Base-by-base conservation (phyloP, 2,888 invertebrate species). In the Coleophora flavipennella region DNA sequence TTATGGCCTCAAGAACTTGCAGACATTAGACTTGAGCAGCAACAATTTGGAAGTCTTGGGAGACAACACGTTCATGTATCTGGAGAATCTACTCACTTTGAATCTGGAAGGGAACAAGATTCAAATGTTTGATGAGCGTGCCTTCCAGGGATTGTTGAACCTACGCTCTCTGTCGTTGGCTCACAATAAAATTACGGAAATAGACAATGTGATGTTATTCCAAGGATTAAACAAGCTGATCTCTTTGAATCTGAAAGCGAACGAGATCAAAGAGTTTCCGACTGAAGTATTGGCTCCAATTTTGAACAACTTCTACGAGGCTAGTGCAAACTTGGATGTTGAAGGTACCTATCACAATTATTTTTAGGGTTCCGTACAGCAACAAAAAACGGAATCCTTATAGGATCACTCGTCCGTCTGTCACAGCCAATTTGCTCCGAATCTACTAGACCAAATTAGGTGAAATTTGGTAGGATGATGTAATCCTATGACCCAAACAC, bases 31-130 rank as follows among this genome's bases (percentile, higher is more conserved):
- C 59, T 74, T 95, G 38, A 90, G 90, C 45, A 81, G 85, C 43
- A 94, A 95, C 62, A 86, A 85, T 53, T 86, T 95, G 41, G 89
- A 90, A 55, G 91, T 91, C 59, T 88, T 95, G 46, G 92, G 92
- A 2, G 92, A 93, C 44, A 88, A 90, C 36, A 92, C 91, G 8
- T 94, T 94, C 73, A 41, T 69, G 38, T 75, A 79, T 2, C 56
- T 83, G 6, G 50, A 42, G 13, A 67, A 66, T 47, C 57, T 84
- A 13, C 54, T 59, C 38, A 57, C 62, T 1, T 46, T 84, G 26
- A 76, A 74, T 57, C 65, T 83, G 43, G 74, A 70, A 32, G 69
- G 68, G 1, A 84, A 84, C 49, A 79, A 76, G 50, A 79, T 84
- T 39, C 73, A 81, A 56, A 77, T 84, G 78, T 51, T 84, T 1